Evolutionary conservation across 2,888 invertebrate genomes (phyloP).

Genomic region (Acleris laterana): DNA sequence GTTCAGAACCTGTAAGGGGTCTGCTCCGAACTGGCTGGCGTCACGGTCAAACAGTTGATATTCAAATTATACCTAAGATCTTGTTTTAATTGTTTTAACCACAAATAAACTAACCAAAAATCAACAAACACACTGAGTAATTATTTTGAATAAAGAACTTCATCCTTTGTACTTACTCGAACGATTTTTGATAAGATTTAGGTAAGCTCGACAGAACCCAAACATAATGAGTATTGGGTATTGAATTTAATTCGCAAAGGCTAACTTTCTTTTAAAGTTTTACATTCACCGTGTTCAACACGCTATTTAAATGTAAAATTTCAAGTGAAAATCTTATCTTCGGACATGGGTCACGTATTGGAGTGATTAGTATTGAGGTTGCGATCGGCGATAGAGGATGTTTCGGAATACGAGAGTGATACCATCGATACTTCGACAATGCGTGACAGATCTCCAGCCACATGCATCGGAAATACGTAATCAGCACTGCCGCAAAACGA

Average conservation of each 20-base stretch:
- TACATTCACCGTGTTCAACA: slow-evolving; percentile 4
- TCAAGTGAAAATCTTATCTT: slow-evolving; percentile 68
- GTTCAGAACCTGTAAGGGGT: no score
- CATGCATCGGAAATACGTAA: slow-evolving; percentile 8
- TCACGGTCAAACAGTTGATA: no score
- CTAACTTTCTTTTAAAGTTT: slow-evolving; percentile 24
- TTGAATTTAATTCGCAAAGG: background rate
- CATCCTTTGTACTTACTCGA: no score
- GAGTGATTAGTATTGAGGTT: slow-evolving; percentile 70
- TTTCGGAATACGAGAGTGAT: slow-evolving; percentile 58
- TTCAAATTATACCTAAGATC: no score
- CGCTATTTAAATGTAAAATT: slow-evolving; percentile 36
- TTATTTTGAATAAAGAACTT: no score
- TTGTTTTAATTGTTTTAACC: no score
- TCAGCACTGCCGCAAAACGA: background rate
- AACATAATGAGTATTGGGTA: background rate
- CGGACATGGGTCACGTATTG: slow-evolving; percentile 62
- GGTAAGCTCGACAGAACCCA: background rate
- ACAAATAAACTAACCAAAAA: no score
- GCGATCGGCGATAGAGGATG: slow-evolving; percentile 49
- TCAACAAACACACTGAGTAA: no score
- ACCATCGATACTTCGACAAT: slow-evolving; percentile 59
- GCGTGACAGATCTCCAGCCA: slow-evolving; percentile 36
- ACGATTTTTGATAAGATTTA: no score
- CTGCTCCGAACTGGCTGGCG: no score